Percentiles rank a stretch among this genome's conserved stretches.
Evolutionary conservation across 2,797 vertebrate genomes (phyloP).

Genomic region (Sebastes matsubarae): DNA sequence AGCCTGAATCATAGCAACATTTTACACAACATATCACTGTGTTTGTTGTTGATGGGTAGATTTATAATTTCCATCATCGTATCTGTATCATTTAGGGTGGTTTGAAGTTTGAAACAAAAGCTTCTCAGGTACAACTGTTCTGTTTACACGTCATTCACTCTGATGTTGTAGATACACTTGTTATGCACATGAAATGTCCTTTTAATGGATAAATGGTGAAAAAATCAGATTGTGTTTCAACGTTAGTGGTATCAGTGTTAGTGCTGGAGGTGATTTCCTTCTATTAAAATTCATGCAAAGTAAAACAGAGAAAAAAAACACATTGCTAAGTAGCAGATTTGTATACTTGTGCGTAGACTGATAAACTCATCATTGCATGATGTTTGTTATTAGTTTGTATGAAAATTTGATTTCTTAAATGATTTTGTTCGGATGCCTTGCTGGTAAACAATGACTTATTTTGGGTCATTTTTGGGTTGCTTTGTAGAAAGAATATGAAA

Average conservation of each 20-base stretch:
- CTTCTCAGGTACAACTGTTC: constrained; percentile 83
- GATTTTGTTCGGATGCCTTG: constrained; percentile 43
- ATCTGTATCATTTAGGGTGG: constrained; percentile 41
- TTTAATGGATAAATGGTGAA: constrained; percentile 40
- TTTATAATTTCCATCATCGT: constrained; percentile 28
- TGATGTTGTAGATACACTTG: constrained; percentile 72
- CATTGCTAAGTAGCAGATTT: constrained; percentile 54
- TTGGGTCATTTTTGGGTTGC: constrained; percentile 34
- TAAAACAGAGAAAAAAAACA: constrained; percentile 45
- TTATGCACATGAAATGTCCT: constrained; percentile 69
- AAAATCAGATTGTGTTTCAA: constrained; percentile 54
- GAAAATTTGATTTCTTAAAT: constrained; percentile 49
- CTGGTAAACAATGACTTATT: constrained; percentile 15
- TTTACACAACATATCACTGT: constrained; percentile 49
- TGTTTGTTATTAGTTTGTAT: constrained; percentile 66
- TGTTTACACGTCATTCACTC: constrained; percentile 77
- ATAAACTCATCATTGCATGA: constrained; percentile 71
- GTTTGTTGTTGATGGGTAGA: constrained; percentile 21
- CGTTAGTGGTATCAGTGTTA: constrained; percentile 63
- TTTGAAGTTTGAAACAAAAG: constrained; percentile 68
- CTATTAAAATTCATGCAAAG: constrained; percentile 44
- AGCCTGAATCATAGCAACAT: constrained; percentile 48
- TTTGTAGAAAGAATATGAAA: constrained; percentile 31
- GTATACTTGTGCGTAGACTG: constrained; percentile 54
- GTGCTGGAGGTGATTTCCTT: constrained; percentile 58